phyloP scores from a whole-genome alignment of 2,888 invertebrate species.

The Erannis defoliaria region DNA sequence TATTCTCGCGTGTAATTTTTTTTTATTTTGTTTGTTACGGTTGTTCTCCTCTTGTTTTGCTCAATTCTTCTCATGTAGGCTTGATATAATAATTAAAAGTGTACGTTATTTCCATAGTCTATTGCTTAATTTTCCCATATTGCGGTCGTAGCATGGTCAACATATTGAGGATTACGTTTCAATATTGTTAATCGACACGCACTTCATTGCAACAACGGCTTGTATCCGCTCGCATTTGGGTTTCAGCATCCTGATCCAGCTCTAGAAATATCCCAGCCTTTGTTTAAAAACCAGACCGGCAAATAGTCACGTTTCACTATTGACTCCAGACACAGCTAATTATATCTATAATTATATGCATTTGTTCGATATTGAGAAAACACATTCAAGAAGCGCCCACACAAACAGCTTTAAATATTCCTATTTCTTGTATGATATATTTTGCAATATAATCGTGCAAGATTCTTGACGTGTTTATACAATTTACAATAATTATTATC shows the following conservation, averaged over 20 bases:
- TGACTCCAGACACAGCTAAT: conserved; percentile 7
- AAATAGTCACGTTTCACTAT: conserved; percentile 66
- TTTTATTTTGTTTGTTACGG: too few relatives aligned
- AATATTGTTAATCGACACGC: conserved; percentile 27
- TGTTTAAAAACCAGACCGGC: conserved; percentile 73
- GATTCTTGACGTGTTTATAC: conserved; percentile 22
- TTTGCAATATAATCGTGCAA: conserved; percentile 27
- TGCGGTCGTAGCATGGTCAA: background rate
- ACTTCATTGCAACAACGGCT: conserved; percentile 28
- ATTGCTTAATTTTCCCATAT: too few relatives aligned
- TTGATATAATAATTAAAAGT: too few relatives aligned
- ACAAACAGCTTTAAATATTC: conserved; percentile 31
- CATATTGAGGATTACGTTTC: conserved; percentile 13
- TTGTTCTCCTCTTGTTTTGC: too few relatives aligned
- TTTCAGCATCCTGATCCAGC: conserved; percentile 61
- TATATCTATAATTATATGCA: conserved; percentile 6
- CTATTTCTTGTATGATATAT: conserved; percentile 32
- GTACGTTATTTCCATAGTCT: too few relatives aligned
- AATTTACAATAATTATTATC: conserved; percentile 3
- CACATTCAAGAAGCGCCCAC: conserved; percentile 31
- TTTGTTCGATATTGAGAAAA: too few relatives aligned
- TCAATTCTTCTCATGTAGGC: too few relatives aligned
- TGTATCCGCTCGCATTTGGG: conserved; percentile 51
- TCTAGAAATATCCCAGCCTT: conserved; percentile 71
- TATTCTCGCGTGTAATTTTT: too few relatives aligned